These are phyloP conservation scores for Micromesistius poutassou DNA, from an alignment of 2,797 vertebrate species.

Conservation along the genomic window DNA sequence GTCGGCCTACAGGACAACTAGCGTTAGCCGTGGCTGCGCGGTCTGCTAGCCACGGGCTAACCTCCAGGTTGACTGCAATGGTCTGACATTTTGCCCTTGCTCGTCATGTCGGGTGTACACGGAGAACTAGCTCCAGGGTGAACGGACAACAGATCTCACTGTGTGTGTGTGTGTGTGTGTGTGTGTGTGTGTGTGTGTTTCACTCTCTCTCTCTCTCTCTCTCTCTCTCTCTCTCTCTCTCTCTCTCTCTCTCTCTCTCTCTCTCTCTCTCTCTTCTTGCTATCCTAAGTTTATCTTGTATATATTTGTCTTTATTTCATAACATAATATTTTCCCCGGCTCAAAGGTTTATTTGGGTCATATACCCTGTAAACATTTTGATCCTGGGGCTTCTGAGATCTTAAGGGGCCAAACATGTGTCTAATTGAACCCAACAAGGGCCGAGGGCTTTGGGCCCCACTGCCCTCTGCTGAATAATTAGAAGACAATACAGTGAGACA, in stretches of 20 bases:
- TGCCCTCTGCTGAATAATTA: constrained; percentile 37
- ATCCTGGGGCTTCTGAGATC: constrained; percentile 20
- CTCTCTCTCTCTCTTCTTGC: neutral
- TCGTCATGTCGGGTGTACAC: neutral
- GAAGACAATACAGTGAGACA: constrained; percentile 32
- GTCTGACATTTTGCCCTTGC: constrained; percentile 18
- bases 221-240: constrained; percentile 13
- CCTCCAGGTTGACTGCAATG: constrained; percentile 17
- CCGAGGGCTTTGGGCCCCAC: constrained; percentile 35
- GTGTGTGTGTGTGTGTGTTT: neutral
- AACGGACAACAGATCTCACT: neutral
- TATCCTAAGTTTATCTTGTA: neutral
- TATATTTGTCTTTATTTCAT: constrained; percentile 7
- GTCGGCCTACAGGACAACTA: neutral
- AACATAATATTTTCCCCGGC: neutral
- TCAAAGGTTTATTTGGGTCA: constrained; percentile 19
- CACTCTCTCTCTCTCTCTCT: constrained; percentile 3
- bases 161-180: neutral
- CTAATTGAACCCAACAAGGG: constrained; percentile 45
- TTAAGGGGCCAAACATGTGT: constrained; percentile 37
- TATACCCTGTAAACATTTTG: constrained; percentile 21
- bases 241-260: constrained; percentile 7
- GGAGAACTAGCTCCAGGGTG: neutral
- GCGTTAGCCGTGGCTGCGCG: constrained; percentile 31
- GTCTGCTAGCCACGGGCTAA: constrained; percentile 9